Base-by-base conservation (phyloP, 2,888 invertebrate genomes). In the Protonemura montana region DNA sequence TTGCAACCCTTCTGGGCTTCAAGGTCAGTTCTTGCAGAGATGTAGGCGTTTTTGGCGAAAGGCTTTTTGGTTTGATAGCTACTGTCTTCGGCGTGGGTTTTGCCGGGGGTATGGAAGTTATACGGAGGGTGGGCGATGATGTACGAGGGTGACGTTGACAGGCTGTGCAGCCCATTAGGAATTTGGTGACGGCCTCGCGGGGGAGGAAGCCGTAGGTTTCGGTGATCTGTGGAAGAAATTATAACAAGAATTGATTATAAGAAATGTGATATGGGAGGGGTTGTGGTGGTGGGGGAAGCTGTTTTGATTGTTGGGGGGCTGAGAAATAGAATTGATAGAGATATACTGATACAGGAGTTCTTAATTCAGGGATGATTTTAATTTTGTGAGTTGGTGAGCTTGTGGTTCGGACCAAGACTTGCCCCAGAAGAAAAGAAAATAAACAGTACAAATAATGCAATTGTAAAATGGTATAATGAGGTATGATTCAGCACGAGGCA, bases 161-260 rank as follows among this genome's bases (percentile, higher is more conserved):
- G 92, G 98, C 98, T 80, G 97, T 95, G 91, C 98, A 98, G 89
- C 98, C 97, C 91, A 98, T 95, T 87, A 98, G 95, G 93, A 98
- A 98, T 89, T 97, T 95, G 87, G 98, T 98, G 91, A 98, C 98
- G 85, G 98, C 98, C 92, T 98, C 98, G 87, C 98, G 95, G 3
- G 98, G 98, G 89, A 98, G 93, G 91, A 98, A 98, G 85, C 98
- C 98, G 93, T 97, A 98, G 87, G 97, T 98, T 93, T 98, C 98
- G 85, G 98, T 98, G 90, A 98, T 98, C 98, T 98, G 94, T 90
- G 90, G 59, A n/a, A 25, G 30, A 85, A 76, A 82, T 25, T 82
- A 82, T 42, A 41, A 25, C 21, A 27, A 82, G n/a, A 82, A 82
- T 26, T 82, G 35, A 82, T 82, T 30, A 82, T 82, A 30, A 83